A percentile compares a stretch with the other conserved stretches of the same genome.
Conservation (phyloP, 2,113 vertebrate genomes). For the Trematocara nigrifrons region DNA sequence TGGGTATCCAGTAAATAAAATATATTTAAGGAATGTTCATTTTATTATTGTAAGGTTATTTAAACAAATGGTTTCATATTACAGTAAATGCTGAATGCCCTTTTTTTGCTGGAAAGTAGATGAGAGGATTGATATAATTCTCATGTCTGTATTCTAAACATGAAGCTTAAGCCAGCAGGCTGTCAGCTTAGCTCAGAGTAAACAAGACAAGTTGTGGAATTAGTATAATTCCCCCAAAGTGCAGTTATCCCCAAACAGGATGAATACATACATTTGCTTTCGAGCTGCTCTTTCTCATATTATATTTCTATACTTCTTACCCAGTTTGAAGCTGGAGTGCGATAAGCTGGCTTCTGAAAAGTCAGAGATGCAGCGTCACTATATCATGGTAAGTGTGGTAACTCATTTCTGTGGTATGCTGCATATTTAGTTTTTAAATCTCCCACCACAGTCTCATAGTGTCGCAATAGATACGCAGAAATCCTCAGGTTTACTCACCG, state of each 20-base stretch:
- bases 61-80: background rate
- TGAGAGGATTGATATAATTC: background rate
- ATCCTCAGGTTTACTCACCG: background rate
- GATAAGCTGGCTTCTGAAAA: slow-evolving; percentile 98
- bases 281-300: background rate
- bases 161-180: background rate
- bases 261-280: background rate
- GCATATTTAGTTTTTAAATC: background rate
- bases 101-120: background rate
- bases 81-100: background rate
- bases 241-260: background rate
- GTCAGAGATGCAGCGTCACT: slow-evolving; percentile 98
- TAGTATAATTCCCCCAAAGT: background rate
- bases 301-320: background rate
- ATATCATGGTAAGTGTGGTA: slow-evolving; percentile 87
- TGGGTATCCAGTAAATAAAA: background rate
- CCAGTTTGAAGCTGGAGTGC: slow-evolving; percentile 95
- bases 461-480: background rate
- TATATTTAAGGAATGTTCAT: background rate
- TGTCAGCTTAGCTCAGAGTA: background rate
- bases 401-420: background rate
- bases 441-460: background rate
- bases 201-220: background rate
- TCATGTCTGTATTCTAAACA: background rate
- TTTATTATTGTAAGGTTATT: background rate